Evolutionary conservation across 2,797 vertebrate species (phyloP), one percentile per base, ranked within the genome.

Genomic region (Acrocephalus scirpaceus): DNA sequence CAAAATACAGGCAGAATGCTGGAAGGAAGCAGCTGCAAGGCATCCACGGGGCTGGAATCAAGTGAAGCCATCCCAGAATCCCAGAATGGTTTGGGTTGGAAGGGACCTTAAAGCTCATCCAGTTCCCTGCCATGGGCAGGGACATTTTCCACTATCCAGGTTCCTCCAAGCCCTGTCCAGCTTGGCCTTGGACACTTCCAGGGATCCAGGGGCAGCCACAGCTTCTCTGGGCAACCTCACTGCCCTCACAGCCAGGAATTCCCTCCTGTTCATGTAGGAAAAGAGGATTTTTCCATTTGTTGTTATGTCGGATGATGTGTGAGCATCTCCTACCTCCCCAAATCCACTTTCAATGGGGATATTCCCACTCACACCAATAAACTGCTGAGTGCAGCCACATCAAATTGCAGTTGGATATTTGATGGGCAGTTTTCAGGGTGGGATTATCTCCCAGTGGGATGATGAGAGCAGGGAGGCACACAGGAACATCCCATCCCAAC

Each of bases 101-200:
- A 65, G 3, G 38, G 45, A 51, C 15, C 23, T 57, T 45, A 19
- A 26, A 57, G 16, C 11, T 8, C 27, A 76, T n/a, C 32, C 27
- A 16, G 1, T 6, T 2, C 26, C 34, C 19, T 73, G 29, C 29
- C 48, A 36, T 5, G 27, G 18, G 29, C 26, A 81, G 0, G 34
- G 34, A 48, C 34, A 54, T 2, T 23, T 76, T 5, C 27, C 27
- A 38, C 57, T 11, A 1, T 1, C 14, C 64, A 64, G 23, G 14
- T 0, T 26, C 48, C 22, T 64, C 56, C 71, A 69, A 50, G 13
- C 4, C 26, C 15, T 0, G 0, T 54, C 56, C 47, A 67, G 0
- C 10, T 40, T 27, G 30, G 12, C 34, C 64, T 22, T 11, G 57
- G 11, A 5, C 50, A 51, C 14, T 69, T 6, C 16, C 71, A 82